Percentiles rank a stretch among this genome's conserved stretches.
Conservation (phyloP, 2,888 invertebrate species). For the Unio delphinus region DNA sequence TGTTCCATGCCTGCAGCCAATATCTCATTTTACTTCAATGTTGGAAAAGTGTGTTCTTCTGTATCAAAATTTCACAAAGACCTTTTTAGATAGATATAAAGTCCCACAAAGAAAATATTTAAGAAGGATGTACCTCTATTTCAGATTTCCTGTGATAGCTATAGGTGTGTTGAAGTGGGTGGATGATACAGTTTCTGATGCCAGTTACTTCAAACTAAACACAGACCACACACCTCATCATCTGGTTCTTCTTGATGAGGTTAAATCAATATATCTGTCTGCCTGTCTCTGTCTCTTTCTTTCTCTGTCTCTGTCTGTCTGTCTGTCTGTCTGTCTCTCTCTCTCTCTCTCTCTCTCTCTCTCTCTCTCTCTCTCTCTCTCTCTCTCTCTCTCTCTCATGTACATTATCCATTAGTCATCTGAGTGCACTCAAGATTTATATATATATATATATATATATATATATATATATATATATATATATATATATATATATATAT, state of each 20-base stretch:
- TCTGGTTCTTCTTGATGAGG: slow-evolving; percentile 93
- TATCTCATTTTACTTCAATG: background rate
- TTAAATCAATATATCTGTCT: slow-evolving; percentile 18
- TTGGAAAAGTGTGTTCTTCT: background rate
- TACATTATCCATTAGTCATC: too few relatives aligned
- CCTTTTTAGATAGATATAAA: background rate
- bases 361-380: too few relatives aligned
- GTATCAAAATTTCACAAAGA: background rate
- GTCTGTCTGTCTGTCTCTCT: too few relatives aligned
- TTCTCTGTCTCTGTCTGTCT: too few relatives aligned
- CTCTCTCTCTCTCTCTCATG: too few relatives aligned
- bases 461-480: too few relatives aligned
- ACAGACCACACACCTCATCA: slow-evolving; percentile 97
- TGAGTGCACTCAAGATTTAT: too few relatives aligned
- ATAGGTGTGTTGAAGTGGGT: slow-evolving; percentile 96
- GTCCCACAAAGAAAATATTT: background rate
- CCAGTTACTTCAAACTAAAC: slow-evolving; percentile 94
- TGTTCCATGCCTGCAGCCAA: too few relatives aligned
- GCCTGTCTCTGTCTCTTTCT: too few relatives aligned
- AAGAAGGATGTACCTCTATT: slow-evolving; percentile 3
- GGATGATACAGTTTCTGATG: slow-evolving; percentile 93
- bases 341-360: background rate
- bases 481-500: too few relatives aligned
- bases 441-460: too few relatives aligned
- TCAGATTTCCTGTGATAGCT: slow-evolving; percentile 92